These are phyloP conservation scores for Penaeus monodon DNA, from an alignment of 2,888 invertebrate species.

Conservation along the genomic window DNA sequence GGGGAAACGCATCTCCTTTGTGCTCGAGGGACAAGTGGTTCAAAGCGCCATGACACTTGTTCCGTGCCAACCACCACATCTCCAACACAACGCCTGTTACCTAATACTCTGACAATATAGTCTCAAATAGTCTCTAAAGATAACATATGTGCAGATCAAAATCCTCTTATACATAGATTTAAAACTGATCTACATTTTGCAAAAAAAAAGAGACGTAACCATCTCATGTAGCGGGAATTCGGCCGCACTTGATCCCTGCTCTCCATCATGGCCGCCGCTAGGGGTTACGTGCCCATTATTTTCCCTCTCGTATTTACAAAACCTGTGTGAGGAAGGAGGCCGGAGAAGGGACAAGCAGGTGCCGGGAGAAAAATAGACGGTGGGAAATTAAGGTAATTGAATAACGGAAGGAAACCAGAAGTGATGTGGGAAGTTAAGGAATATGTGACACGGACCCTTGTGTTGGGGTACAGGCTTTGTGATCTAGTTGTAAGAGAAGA, in stretches of 20 bases:
- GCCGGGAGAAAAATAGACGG: background rate
- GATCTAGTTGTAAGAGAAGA: too few relatives aligned
- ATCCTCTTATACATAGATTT: too few relatives aligned
- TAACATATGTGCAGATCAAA: too few relatives aligned
- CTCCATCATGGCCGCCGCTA: background rate
- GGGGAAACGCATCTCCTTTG: too few relatives aligned
- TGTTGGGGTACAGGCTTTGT: too few relatives aligned
- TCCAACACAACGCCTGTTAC: too few relatives aligned
- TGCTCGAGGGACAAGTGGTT: too few relatives aligned
- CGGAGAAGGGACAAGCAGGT: slow-evolving; percentile 16
- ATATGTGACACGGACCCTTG: background rate
- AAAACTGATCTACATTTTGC: too few relatives aligned
- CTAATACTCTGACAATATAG: too few relatives aligned
- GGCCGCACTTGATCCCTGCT: background rate
- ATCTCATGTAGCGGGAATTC: background rate
- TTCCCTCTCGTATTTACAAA: slow-evolving; percentile 42
- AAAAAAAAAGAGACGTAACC: background rate
- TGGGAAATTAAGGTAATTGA: slow-evolving; percentile 27
- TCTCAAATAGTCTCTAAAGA: too few relatives aligned
- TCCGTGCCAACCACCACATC: too few relatives aligned
- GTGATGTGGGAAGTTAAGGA: background rate
- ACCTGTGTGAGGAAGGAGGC: background rate
- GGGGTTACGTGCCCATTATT: slow-evolving; percentile 25
- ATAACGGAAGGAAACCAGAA: slow-evolving; percentile 11
- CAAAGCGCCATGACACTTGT: too few relatives aligned